Evolutionary conservation across 1,140 invertebrate genomes (phyloP).

Genomic region (Caenorhabditis remanei): DNA sequence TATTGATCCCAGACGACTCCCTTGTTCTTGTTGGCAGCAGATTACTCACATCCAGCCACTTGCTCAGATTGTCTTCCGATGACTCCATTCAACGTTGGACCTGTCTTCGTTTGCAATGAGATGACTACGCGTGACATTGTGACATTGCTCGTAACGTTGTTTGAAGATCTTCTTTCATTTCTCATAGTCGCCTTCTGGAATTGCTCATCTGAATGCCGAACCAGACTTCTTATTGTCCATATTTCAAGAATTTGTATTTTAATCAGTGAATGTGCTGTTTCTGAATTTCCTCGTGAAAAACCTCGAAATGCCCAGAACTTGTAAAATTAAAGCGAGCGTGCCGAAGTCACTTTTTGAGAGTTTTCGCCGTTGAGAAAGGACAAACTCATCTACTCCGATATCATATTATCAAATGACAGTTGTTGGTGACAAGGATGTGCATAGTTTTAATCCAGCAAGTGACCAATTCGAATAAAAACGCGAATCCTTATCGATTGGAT

Average conservation of each 20-base stretch:
- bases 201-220: too few species aligned
- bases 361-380: too few species aligned
- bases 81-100: conserved; percentile 92
- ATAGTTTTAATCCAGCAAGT: conserved; percentile 53
- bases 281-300: too few species aligned
- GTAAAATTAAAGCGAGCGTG: too few species aligned
- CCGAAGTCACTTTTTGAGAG: too few species aligned
- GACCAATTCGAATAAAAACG: conserved; percentile 57
- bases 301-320: too few species aligned
- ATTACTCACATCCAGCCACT: conserved; percentile 90
- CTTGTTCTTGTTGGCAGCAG: conserved; percentile 96
- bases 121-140: conserved; percentile 94
- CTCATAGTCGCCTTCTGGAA: too few species aligned
- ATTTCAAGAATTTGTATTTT: too few species aligned
- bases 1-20: conserved; percentile 87
- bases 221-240: too few species aligned
- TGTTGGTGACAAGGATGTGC: conserved; percentile 37
- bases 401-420: conserved; percentile 27
- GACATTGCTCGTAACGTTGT: conserved; percentile 95
- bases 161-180: too few species aligned
- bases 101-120: conserved; percentile 85
- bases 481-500: conserved; percentile 8
- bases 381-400: too few species aligned
- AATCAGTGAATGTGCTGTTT: too few species aligned
- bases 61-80: conserved; percentile 95